Evolutionary conservation across 2,113 vertebrate species (phyloP).

Genomic region (Nannospalax galili): DNA sequence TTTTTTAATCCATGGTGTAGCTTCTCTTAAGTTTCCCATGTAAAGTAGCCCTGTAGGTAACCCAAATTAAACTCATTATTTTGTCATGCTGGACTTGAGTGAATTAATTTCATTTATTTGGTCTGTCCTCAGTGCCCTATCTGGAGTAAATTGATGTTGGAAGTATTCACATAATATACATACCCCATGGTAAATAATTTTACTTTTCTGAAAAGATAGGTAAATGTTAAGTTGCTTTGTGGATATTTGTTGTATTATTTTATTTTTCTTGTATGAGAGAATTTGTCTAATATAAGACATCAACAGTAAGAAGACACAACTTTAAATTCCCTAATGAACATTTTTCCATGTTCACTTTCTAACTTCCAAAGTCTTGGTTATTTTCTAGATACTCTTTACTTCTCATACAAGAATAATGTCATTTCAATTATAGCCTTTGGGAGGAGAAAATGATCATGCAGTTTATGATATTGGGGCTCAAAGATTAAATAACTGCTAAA

Average conservation of each 20-base stretch:
- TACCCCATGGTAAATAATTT: neutral
- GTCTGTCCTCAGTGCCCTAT: neutral
- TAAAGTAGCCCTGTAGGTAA: neutral
- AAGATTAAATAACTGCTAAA: neutral
- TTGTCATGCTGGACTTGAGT: neutral
- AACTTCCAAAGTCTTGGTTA: neutral
- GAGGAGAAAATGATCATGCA: neutral
- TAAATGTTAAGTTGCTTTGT: neutral
- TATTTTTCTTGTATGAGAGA: neutral
- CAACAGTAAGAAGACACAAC: neutral
- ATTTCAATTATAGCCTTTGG: neutral
- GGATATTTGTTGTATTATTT: neutral
- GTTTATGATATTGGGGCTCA: neutral
- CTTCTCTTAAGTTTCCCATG: neutral
- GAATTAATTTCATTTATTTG: neutral
- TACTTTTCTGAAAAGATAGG: neutral
- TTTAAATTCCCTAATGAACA: neutral
- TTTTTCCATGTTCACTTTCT: neutral
- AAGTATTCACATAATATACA: neutral
- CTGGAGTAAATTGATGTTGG: neutral
- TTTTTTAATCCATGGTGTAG: neutral
- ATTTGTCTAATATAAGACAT: neutral
- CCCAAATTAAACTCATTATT: neutral
- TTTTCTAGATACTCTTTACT: neutral
- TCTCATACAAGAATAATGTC: neutral